Evolutionary conservation across 2,797 vertebrate species (phyloP).

Genomic region (Megaceryle alcyon): DNA sequence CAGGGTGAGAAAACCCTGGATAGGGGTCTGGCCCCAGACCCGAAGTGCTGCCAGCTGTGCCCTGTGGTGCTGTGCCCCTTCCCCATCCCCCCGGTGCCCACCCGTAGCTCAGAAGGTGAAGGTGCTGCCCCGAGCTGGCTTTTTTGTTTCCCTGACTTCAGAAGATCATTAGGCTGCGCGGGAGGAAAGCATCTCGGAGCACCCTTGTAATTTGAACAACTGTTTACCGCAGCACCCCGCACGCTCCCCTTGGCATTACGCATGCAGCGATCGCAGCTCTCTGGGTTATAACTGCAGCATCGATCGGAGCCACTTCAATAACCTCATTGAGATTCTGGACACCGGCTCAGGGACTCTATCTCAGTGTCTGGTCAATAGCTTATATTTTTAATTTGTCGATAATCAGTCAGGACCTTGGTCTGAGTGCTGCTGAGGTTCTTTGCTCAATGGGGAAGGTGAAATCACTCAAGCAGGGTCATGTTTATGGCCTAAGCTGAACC

Average conservation of each 20-base stretch:
- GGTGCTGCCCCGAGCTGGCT: accelerated
- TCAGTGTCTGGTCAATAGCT: slow-evolving; percentile 85
- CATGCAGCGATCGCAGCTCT: slow-evolving; percentile 82
- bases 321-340: slow-evolving; percentile 92
- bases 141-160: background rate
- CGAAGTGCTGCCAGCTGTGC: background rate
- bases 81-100: accelerated
- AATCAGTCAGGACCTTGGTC: slow-evolving; percentile 82
- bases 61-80: background rate
- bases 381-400: slow-evolving; percentile 87
- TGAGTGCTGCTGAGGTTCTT: slow-evolving; percentile 59
- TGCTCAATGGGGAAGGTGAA: slow-evolving; percentile 58
- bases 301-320: slow-evolving; percentile 85
- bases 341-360: slow-evolving; percentile 86
- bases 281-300: slow-evolving; percentile 87
- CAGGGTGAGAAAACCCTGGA: background rate
- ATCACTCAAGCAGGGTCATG: slow-evolving; percentile 72
- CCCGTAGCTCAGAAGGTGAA: accelerated
- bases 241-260: slow-evolving; percentile 73
- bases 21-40: background rate
- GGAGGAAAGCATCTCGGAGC: background rate
- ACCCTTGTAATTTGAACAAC: slow-evolving; percentile 23
- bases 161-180: background rate
- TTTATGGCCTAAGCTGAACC: slow-evolving; percentile 71
- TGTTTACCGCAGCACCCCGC: slow-evolving; percentile 66